Evolutionary conservation across 2,797 vertebrate species (phyloP), one percentile per base, ranked within the genome.

Genomic region (Sus cebifrons): DNA sequence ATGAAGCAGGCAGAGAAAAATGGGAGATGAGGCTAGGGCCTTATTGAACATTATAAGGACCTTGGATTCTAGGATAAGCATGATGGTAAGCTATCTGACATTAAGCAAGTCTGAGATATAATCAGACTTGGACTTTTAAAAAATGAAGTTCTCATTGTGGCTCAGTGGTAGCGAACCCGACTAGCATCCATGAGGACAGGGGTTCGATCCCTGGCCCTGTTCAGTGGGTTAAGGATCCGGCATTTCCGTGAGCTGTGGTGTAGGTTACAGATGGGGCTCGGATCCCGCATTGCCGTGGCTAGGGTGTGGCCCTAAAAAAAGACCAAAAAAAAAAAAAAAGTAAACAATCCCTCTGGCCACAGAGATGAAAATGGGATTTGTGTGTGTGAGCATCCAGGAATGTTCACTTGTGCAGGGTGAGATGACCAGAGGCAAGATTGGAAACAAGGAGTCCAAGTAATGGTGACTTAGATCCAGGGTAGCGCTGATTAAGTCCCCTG

Each of bases 341-440:
- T 58, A 79, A 85, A 54, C 18, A 20, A 87, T 62, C 60, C 40
- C 4, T 79, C 58, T 81, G 25, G 17, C 25, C 73, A 13, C 70
- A 90, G 77, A 92, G 27, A 68, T 67, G 32, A 91, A 89, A 81
- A 58, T 16, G 74, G 44, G 90, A 78, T 84, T 27, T 70, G 29
- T 89, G 3, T 85, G 20, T 29, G 29, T 58, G 15, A 40, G 56
- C 8, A 0, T 21, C 2, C 6, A 0, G 12, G 6, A 17, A 20
- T 82, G 10, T 20, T 96, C 3, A 5, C 32, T 49, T 29, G n/a
- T 60, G n/a, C 58, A 74, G 56, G 52, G 27, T n/a, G 68, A 96
- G 49, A 67, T 49, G 4, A 32, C 7, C 60, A 67, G 67, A 71
- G 86, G 52, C 78, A 87, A 56, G 67, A 52, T 1, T 77, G 44